Evolutionary conservation across 2,797 vertebrate species (phyloP).

Genomic region (Acropternis orthonyx): DNA sequence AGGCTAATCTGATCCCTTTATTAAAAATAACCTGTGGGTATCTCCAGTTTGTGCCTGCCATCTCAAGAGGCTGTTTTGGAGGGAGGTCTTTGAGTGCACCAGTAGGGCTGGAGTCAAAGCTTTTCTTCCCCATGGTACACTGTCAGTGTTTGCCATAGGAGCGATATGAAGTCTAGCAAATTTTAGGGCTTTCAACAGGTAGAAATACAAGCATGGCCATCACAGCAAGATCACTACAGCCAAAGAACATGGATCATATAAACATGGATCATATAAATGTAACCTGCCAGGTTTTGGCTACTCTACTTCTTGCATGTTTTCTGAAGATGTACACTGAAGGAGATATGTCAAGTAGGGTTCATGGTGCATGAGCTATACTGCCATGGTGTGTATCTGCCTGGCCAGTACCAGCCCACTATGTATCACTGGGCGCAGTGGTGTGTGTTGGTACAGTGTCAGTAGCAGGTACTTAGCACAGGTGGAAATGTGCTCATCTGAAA

Average conservation of each 20-base stretch:
- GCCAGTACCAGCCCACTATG: neutral
- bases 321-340: neutral
- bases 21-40: neutral
- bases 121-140: neutral
- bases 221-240: neutral
- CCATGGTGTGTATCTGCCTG: neutral
- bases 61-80: neutral
- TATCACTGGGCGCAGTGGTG: neutral
- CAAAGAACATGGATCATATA: neutral
- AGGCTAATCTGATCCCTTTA: neutral
- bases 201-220: too few relatives aligned
- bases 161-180: neutral
- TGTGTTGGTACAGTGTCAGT: neutral
- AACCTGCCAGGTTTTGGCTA: rapidly evolving
- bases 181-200: neutral
- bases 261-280: neutral
- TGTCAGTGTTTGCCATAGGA: neutral
- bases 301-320: neutral
- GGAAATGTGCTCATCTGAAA: neutral
- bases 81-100: neutral
- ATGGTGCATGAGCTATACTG: neutral
- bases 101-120: neutral
- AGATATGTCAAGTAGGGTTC: neutral
- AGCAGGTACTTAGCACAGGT: neutral
- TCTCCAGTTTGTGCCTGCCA: neutral